Conservation (phyloP, 2,797 vertebrate genomes). For the Alectoris magna region DNA sequence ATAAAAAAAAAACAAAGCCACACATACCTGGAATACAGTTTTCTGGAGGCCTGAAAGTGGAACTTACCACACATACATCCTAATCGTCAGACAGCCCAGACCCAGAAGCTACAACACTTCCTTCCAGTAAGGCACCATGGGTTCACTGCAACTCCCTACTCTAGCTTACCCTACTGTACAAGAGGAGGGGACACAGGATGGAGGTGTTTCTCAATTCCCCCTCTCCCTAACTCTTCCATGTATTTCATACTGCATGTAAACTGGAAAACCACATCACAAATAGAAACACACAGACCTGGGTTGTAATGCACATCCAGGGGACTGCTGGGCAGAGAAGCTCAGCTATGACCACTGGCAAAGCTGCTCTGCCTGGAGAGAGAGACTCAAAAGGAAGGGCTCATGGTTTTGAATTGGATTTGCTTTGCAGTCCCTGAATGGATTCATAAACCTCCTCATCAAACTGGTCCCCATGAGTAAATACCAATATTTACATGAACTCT, state of each 20-base stretch:
- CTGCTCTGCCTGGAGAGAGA: neutral
- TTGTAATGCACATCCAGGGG: accelerated
- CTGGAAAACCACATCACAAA: neutral
- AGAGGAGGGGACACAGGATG: neutral
- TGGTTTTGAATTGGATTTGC: neutral
- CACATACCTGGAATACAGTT: neutral
- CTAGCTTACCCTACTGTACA: neutral
- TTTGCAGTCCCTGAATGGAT: neutral
- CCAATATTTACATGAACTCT: neutral
- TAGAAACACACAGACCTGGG: neutral
- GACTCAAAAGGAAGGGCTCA: neutral
- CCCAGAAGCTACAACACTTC: neutral
- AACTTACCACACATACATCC: neutral
- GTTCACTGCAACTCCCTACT: neutral
- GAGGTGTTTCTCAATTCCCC: neutral
- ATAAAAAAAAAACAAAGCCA: neutral
- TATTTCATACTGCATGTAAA: accelerated
- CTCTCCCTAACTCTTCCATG: neutral
- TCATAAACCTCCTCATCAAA: neutral
- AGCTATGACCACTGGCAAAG: neutral
- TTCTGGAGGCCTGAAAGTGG: neutral
- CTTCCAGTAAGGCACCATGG: neutral
- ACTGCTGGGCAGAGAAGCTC: neutral
- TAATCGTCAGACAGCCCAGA: neutral
- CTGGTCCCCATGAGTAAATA: neutral